Base-by-base conservation (phyloP, 2,113 vertebrate species). In the Excalfactoria chinensis region DNA sequence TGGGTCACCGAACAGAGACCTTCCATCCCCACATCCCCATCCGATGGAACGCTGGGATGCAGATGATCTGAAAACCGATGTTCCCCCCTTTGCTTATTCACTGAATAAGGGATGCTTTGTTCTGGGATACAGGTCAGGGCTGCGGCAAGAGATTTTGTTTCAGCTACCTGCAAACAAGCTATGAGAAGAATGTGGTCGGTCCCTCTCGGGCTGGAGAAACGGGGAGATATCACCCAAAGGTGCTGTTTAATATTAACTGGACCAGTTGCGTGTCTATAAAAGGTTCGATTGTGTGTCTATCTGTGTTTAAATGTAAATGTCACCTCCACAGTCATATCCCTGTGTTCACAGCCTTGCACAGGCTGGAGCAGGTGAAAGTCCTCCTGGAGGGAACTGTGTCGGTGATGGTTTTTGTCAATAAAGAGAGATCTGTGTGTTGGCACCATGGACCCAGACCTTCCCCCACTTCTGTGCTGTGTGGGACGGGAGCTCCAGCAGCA, bases 71-170 rank as follows among this genome's bases (percentile, higher is more conserved):
- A 46, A 88, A 64, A 44, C 21, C 3, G 23, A 66, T 66, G 82
- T 35, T 84, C 77, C 28, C 28, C 37, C 53, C 32, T 58, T 88
- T 41, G 73, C 80, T n/a, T 49, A 23, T 48, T 69, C 1, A 2
- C n/a, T 16, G 77, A 86, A 93, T 92, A 95, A 95, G 34, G 76
- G 77, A 28, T 55, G 74, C 89, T 94, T 96, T 96, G 96, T 96
- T 93, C 81, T 9, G 71, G 53, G 69, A 40, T 19, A 22, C 66
- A 51, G 69, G 34, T 73, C 68, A 53, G 82, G 60, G 56, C 37
- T 49, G 69, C 11, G 66, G 59, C 82, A 69, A 53, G 73, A 49
- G 86, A 37, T 93, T 88, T 79, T 22, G 58, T 95, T 96, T 90
- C 90, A 70, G 44, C 55, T 76, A 72, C 89, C 86, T 86, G 92